Percentiles rank a stretch among this genome's conserved stretches.
Conservation (phyloP, 2,888 invertebrate species). For the Macaria notata region DNA sequence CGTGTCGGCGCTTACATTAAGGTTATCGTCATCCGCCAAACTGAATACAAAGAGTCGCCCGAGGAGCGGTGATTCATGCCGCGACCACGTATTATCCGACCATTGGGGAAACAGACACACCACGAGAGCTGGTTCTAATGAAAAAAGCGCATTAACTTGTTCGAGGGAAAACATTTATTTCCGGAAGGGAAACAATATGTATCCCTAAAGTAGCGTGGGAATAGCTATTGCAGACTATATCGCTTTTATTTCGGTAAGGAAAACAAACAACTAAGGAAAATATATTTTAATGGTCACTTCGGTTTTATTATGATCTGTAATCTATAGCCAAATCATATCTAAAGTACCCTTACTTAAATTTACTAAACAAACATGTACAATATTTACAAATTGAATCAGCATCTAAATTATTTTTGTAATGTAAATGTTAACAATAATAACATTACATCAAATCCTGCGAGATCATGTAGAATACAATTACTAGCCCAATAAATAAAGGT, state of each 20-base stretch:
- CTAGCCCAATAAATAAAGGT: slow-evolving; percentile 35
- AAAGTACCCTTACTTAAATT: too few relatives aligned
- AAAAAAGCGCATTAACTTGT: slow-evolving; percentile 39
- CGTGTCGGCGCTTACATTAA: slow-evolving; percentile 81
- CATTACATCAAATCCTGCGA: too few relatives aligned
- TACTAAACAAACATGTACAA: too few relatives aligned
- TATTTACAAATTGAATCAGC: too few relatives aligned
- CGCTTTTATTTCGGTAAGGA: background rate
- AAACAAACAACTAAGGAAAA: background rate
- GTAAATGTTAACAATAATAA: too few relatives aligned
- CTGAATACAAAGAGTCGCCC: slow-evolving; percentile 74
- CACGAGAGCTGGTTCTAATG: slow-evolving; percentile 41
- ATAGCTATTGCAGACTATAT: slow-evolving; percentile 1
- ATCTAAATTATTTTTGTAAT: too few relatives aligned
- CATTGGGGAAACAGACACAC: slow-evolving; percentile 57
- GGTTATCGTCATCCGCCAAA: slow-evolving; percentile 80
- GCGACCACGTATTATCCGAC: slow-evolving; percentile 64
- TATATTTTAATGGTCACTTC: too few relatives aligned
- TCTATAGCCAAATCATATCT: too few relatives aligned
- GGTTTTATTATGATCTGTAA: too few relatives aligned
- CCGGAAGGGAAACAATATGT: slow-evolving; percentile 24
- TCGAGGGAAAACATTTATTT: slow-evolving; percentile 30
- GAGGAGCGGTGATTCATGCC: slow-evolving; percentile 72
- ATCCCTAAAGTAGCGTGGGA: slow-evolving; percentile 3
- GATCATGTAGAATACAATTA: slow-evolving; percentile 1